Percentiles rank a stretch among this genome's conserved stretches.
These are phyloP conservation scores for Chloromyia formosa DNA, from an alignment of 2,888 invertebrate species.

Conservation along the genomic window DNA sequence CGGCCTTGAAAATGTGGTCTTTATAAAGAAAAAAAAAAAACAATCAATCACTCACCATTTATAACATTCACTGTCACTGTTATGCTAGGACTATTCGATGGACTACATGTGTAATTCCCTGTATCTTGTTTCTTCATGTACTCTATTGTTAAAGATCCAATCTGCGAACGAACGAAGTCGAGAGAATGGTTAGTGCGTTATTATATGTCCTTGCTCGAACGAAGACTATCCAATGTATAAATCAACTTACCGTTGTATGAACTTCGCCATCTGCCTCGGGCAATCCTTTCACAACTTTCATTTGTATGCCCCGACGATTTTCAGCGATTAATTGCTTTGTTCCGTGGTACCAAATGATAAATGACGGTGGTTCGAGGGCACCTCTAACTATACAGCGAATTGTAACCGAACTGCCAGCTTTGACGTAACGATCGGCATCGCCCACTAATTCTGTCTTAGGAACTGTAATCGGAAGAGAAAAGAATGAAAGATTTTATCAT, in stretches of 20 bases:
- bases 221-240: too few species aligned
- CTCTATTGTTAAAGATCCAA: conserved; percentile 65
- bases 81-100: conserved; percentile 90
- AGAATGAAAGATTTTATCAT: too few species aligned
- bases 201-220: too few species aligned
- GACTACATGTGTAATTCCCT: conserved; percentile 93
- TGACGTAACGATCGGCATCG: conserved; percentile 89
- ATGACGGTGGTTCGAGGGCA: conserved; percentile 89
- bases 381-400: conserved; percentile 90
- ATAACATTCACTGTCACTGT: conserved; percentile 90
- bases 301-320: conserved; percentile 61
- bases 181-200: too few species aligned
- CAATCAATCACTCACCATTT: conserved; percentile 72
- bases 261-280: conserved; percentile 56
- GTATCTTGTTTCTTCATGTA: conserved; percentile 64
- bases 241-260: conserved; percentile 61
- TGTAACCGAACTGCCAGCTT: conserved; percentile 87
- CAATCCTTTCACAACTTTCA: conserved; percentile 61
- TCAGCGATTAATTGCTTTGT: conserved; percentile 60
- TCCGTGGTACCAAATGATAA: conserved; percentile 92
- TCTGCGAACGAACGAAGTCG: conserved; percentile 54
- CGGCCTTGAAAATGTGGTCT: too few species aligned
- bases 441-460: conserved; percentile 91
- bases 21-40: neutral
- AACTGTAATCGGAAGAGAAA: conserved; percentile 68